Percentiles rank a stretch among this genome's conserved stretches.
phyloP scores from a whole-genome alignment of 2,888 invertebrate species.

The Tipula unca region DNA sequence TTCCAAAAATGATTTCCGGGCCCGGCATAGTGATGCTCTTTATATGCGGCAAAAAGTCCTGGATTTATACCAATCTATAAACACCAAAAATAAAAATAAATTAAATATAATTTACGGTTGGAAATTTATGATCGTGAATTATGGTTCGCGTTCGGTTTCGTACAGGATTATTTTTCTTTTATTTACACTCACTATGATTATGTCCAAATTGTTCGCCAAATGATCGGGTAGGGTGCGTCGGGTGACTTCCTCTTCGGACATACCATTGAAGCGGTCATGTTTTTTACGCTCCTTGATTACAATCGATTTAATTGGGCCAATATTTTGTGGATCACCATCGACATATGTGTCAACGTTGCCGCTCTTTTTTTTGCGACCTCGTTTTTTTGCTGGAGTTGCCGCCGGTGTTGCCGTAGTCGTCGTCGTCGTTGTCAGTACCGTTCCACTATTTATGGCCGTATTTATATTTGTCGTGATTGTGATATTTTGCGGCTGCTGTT shows the following conservation, averaged over 20 bases:
- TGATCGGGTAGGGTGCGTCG: slow-evolving; percentile 92
- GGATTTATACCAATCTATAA: slow-evolving; percentile 96
- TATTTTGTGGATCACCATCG: slow-evolving; percentile 42
- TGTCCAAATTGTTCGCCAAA: slow-evolving; percentile 86
- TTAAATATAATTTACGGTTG: not conserved
- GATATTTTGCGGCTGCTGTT: not conserved
- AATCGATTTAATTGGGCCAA: slow-evolving; percentile 27
- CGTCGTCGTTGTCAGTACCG: not conserved
- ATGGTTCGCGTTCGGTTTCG: too few species aligned
- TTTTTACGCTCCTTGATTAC: slow-evolving; percentile 77
- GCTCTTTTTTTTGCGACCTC: slow-evolving; percentile 80
- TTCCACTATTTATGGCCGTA: slow-evolving; percentile 26
- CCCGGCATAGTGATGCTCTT: slow-evolving; percentile 97
- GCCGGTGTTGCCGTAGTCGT: slow-evolving; percentile 22
- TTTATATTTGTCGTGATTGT: slow-evolving; percentile 29
- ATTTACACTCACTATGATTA: slow-evolving; percentile 90
- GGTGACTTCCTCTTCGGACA: slow-evolving; percentile 94
- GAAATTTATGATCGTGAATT: slow-evolving; percentile 21
- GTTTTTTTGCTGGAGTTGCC: slow-evolving; percentile 52
- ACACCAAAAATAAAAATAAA: not conserved
- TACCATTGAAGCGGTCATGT: slow-evolving; percentile 90
- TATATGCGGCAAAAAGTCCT: slow-evolving; percentile 92
- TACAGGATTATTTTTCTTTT: too few species aligned
- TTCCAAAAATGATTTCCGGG: slow-evolving; percentile 99
- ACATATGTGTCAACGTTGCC: slow-evolving; percentile 39